These are phyloP conservation scores for Miltochrista miniata DNA, from an alignment of 2,888 invertebrate species.

Conservation along the genomic window DNA sequence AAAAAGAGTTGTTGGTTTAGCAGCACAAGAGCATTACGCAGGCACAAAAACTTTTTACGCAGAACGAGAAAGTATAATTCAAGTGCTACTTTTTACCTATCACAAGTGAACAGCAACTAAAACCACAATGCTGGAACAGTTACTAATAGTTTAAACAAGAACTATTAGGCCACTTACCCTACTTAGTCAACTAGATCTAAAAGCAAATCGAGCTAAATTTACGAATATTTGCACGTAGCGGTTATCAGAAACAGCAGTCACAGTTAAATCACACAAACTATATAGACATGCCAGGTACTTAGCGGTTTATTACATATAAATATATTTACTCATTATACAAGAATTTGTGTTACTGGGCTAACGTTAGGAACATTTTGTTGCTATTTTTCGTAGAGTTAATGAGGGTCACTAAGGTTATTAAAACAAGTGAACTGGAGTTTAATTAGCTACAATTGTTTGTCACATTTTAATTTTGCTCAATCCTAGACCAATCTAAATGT, in stretches of 20 bases:
- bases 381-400: conserved; percentile 1
- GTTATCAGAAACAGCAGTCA: conserved; percentile 29
- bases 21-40: neutral
- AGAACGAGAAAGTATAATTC: conserved; percentile 1
- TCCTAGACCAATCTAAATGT: too few relatives aligned
- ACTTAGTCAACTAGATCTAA: conserved; percentile 29
- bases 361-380: neutral
- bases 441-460: neutral
- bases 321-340: conserved; percentile 4
- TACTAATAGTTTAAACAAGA: conserved; percentile 20
- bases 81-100: neutral
- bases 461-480: neutral
- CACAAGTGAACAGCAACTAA: conserved; percentile 2
- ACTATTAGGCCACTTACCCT: conserved; percentile 22
- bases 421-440: neutral
- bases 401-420: conserved; percentile 1
- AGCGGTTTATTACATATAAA: conserved; percentile 24
- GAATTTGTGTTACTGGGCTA: conserved; percentile 6
- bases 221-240: conserved; percentile 48
- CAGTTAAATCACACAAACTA: conserved; percentile 26
- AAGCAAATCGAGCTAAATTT: conserved; percentile 22
- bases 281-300: conserved; percentile 21
- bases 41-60: neutral
- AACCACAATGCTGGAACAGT: conserved; percentile 5
- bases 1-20: neutral